Conservation (phyloP, 2,113 vertebrate species). For the Hypomesus transpacificus region DNA sequence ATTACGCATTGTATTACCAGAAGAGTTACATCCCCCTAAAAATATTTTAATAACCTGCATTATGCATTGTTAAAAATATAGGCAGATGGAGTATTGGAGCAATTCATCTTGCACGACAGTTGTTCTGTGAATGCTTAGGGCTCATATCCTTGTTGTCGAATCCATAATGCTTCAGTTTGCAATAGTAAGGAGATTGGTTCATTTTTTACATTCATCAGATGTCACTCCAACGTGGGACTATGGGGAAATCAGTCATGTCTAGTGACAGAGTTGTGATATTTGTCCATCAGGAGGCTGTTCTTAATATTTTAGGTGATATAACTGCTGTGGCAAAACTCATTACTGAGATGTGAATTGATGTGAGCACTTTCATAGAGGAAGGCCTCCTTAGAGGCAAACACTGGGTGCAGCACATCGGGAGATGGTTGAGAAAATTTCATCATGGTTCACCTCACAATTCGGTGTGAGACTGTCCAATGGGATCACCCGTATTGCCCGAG, state of each 20-base stretch:
- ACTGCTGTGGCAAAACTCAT: slow-evolving; percentile 49
- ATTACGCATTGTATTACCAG: slow-evolving; percentile 35
- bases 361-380: slow-evolving; percentile 53
- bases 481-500: slow-evolving; percentile 46
- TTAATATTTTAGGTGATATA: slow-evolving; percentile 46
- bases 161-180: not conserved
- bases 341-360: slow-evolving; percentile 49
- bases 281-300: slow-evolving; percentile 28
- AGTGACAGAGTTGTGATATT: slow-evolving; percentile 38
- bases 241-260: slow-evolving; percentile 11
- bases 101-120: too few species aligned
- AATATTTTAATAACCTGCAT: slow-evolving; percentile 45
- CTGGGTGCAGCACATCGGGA: slow-evolving; percentile 38
- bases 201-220: not conserved
- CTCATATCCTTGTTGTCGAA: not conserved
- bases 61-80: slow-evolving; percentile 20
- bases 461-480: slow-evolving; percentile 49
- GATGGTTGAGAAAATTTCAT: slow-evolving; percentile 49
- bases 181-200: not conserved
- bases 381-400: slow-evolving; percentile 32
- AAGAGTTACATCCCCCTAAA: slow-evolving; percentile 37
- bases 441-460: slow-evolving; percentile 53
- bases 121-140: not conserved
- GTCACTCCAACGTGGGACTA: not conserved
- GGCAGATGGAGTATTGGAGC: too few species aligned